Evolutionary conservation across 2,113 vertebrate genomes (phyloP), one percentile per base, ranked within the genome.

Genomic region (Micromys minutus): DNA sequence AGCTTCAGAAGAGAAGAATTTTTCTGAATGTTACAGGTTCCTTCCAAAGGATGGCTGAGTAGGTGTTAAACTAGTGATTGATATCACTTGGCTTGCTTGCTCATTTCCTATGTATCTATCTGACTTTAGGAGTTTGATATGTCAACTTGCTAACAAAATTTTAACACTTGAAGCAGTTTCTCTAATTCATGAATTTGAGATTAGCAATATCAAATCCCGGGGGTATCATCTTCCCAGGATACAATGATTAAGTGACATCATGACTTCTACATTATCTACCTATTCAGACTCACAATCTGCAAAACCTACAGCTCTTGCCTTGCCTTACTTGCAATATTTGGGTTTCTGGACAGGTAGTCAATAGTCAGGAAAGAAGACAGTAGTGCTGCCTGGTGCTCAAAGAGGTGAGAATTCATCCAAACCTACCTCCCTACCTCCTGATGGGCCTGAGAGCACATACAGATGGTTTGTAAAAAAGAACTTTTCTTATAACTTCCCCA

Each of bases 371-470:
- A 34, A 87, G 80, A 96, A 83, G 15, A 42, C n/a, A 85, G 79
- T 90, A 81, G 71, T 90, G 86, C 74, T 57, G 91, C 87, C 89
- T 90, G 90, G 87, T 94, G 89, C 81, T 80, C 65, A 77, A 92
- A 95, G 26, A 88, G 26, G 16, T 72, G 72, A 84, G 57, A 87
- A 42, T 29, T 65, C 39, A 77, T 19, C 8, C 3, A 52, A 17
- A 79, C n/a, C 24, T 79, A 21, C 47, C 31, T 2, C 19, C 19
- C 39, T 13, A 29, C 24, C 31, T 55, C n/a, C 50, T 63, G 21
- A 29, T 19, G 36, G 26, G 80, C 47, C 71, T 19, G 39, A n/a
- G 24, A 34, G 16, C 31, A 80, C 3, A 65, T 31, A 89, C 10
- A 36, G 39, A 24, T 65, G 9, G 36, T 52, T 39, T 75, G n/a